These are phyloP conservation scores for Hyles vespertilio DNA, from an alignment of 1,140 invertebrate species.

Conservation along the genomic window DNA sequence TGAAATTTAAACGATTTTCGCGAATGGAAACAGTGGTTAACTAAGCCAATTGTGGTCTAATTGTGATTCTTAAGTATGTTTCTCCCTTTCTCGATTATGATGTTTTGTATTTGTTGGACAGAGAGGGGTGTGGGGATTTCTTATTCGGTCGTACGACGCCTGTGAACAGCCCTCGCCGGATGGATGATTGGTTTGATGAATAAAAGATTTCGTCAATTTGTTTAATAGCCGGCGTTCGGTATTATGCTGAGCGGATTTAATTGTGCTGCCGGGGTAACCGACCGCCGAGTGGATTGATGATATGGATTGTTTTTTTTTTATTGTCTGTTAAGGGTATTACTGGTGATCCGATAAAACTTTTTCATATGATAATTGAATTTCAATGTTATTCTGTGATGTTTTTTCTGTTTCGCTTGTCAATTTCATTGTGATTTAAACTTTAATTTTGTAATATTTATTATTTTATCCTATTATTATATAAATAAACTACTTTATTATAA, in stretches of 20 bases:
- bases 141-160: constrained; percentile 46
- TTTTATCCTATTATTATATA: too few species aligned
- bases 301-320: too few species aligned
- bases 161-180: constrained; percentile 50
- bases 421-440: too few species aligned
- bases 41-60: constrained; percentile 49
- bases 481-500: too few species aligned
- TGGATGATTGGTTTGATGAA: constrained; percentile 68
- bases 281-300: not conserved
- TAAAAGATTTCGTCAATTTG: constrained; percentile 69
- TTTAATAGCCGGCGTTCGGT: constrained; percentile 49
- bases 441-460: too few species aligned
- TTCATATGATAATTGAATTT: too few species aligned
- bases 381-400: too few species aligned
- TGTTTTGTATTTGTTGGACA: constrained; percentile 14
- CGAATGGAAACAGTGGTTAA: constrained; percentile 45
- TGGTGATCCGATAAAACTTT: too few species aligned
- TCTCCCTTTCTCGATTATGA: constrained; percentile 11
- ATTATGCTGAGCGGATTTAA: constrained; percentile 58
- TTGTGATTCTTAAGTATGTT: constrained; percentile 21
- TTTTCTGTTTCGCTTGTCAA: too few species aligned
- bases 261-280: constrained; percentile 17
- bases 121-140: constrained; percentile 24
- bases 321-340: too few species aligned
- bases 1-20: not conserved